A percentile compares a stretch with the other conserved stretches of the same genome.
These are phyloP conservation scores for Drosophila novamexicana DNA, from an alignment of 1,140 invertebrate species.

Conservation along the genomic window DNA sequence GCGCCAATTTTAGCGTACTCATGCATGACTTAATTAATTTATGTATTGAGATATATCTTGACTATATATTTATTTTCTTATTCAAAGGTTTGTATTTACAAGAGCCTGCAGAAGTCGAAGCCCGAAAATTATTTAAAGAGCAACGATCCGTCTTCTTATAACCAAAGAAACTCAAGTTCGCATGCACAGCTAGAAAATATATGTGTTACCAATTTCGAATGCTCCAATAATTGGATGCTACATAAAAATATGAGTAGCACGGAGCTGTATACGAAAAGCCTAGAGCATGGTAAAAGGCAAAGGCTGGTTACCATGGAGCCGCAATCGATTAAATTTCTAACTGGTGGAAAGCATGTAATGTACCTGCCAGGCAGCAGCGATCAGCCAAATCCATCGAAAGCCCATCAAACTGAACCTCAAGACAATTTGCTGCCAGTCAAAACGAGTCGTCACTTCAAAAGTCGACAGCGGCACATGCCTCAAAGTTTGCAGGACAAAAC, in stretches of 20 bases:
- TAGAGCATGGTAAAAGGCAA: conserved; percentile 27
- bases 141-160: not conserved
- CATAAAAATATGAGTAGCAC: conserved; percentile 38
- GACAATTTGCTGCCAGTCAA: conserved; percentile 2
- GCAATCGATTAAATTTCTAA: conserved; percentile 52
- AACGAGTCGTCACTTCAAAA: conserved; percentile 82
- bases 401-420: conserved; percentile 8
- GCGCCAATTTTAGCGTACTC: too few relatives aligned
- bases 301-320: conserved; percentile 43
- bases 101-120: conserved; percentile 48
- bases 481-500: conserved; percentile 57
- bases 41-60: too few relatives aligned
- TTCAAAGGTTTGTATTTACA: conserved; percentile 37
- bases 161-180: conserved; percentile 7
- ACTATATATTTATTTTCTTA: not conserved
- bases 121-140: conserved; percentile 16
- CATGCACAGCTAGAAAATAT: conserved; percentile 1
- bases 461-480: conserved; percentile 37
- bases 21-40: too few relatives aligned
- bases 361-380: conserved; percentile 88
- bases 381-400: conserved; percentile 5
- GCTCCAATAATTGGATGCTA: conserved; percentile 88
- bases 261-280: conserved; percentile 26
- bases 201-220: conserved; percentile 21
- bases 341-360: conserved; percentile 89